phyloP scores from a whole-genome alignment of 2,113 vertebrate species.

The Lontra canadensis region DNA sequence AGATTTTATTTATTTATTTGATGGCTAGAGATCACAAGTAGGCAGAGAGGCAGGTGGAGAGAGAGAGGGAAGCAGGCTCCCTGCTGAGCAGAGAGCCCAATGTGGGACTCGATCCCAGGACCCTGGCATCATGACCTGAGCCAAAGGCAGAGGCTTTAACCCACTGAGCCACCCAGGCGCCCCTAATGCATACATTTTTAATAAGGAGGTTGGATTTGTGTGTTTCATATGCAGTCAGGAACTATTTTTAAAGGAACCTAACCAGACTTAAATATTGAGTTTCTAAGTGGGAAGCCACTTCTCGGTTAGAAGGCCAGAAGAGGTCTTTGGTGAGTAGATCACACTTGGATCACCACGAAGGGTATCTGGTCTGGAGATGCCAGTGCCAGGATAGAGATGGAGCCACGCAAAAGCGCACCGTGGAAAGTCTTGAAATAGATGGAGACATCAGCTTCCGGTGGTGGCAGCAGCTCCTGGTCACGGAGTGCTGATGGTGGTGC shows the following conservation, averaged over 20 bases:
- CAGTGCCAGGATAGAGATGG: neutral
- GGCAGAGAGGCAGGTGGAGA: no score
- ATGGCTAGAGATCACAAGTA: no score
- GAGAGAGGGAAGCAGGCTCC: no score
- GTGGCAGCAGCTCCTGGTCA: neutral
- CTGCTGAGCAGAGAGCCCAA: no score
- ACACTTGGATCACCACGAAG: neutral
- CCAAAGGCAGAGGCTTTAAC: no score
- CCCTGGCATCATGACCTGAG: no score
- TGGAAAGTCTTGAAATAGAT: neutral
- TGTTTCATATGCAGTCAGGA: constrained; percentile 7
- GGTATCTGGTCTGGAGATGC: neutral
- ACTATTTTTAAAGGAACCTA: constrained; percentile 19
- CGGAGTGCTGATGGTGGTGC: neutral
- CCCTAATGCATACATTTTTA: neutral
- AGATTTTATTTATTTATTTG: no score
- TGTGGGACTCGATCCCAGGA: no score
- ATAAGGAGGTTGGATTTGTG: neutral
- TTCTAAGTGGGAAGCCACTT: neutral
- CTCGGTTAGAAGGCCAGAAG: neutral
- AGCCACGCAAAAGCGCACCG: neutral
- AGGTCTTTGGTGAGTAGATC: neutral
- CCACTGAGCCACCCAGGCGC: no score
- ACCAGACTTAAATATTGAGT: neutral
- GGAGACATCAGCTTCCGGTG: neutral